phyloP scores from a whole-genome alignment of 2,797 vertebrate genomes.

The Eleutherodactylus coqui region DNA sequence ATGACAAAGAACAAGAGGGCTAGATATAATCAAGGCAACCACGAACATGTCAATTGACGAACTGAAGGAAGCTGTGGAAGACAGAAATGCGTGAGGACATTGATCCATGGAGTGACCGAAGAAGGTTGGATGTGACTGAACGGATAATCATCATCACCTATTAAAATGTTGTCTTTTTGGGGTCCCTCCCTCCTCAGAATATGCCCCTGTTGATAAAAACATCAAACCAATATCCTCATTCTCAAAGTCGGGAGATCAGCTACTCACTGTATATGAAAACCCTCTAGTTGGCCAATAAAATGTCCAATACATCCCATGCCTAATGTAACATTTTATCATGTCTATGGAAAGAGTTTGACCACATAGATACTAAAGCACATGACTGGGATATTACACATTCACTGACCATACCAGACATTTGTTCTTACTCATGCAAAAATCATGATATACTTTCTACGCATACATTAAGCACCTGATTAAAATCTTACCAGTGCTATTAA shows the following conservation, averaged over 20 bases:
- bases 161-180: too few species aligned
- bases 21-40: too few species aligned
- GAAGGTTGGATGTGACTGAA: too few species aligned
- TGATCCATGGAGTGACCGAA: too few species aligned
- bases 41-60: too few species aligned
- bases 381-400: neutral
- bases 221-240: neutral
- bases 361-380: neutral
- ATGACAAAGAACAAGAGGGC: too few species aligned
- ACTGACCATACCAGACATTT: neutral
- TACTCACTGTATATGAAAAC: neutral
- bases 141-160: too few species aligned
- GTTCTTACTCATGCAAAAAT: neutral
- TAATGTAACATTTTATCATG: neutral
- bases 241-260: neutral
- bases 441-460: too few species aligned
- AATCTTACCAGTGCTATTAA: slow-evolving; percentile 89
- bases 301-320: neutral
- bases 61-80: too few species aligned
- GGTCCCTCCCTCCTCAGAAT: too few species aligned
- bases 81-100: too few species aligned
- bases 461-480: neutral
- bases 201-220: too few species aligned
- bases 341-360: neutral
- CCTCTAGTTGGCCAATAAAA: neutral